Evolutionary conservation across 1,140 invertebrate genomes (phyloP).

Genomic region (Zaprionus africanus): DNA sequence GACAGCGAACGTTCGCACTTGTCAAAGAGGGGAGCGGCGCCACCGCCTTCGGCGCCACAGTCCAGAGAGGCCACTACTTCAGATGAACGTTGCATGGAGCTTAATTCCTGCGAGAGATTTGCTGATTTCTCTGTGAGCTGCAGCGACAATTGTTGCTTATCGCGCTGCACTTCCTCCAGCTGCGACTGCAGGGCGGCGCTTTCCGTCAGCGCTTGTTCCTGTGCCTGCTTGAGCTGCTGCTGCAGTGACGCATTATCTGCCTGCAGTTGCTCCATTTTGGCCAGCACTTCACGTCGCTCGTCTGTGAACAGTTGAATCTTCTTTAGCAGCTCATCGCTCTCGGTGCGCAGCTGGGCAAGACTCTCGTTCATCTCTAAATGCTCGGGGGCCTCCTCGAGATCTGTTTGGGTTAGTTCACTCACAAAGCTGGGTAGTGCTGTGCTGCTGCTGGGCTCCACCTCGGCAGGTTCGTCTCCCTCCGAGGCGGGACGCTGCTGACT

Average conservation of each 20-base stretch:
- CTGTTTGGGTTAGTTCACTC: constrained; percentile 73
- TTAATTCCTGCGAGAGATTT: constrained; percentile 74
- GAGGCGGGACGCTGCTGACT: constrained; percentile 73
- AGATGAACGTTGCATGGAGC: constrained; percentile 75
- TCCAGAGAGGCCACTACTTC: constrained; percentile 74
- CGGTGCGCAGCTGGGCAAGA: constrained; percentile 85
- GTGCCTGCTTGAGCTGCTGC: constrained; percentile 86
- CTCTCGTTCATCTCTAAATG: constrained; percentile 85
- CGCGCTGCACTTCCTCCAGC: constrained; percentile 43
- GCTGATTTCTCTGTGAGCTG: constrained; percentile 52
- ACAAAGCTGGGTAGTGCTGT: constrained; percentile 58
- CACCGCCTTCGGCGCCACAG: constrained; percentile 48
- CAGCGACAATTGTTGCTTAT: constrained; percentile 39
- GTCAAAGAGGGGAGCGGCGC: constrained; percentile 57
- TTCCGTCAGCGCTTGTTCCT: constrained; percentile 83
- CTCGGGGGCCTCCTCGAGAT: constrained; percentile 63
- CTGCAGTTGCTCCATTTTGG: constrained; percentile 88
- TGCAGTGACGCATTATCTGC: constrained; percentile 86
- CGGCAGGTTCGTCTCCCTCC: constrained; percentile 24
- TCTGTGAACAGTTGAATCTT: constrained; percentile 88
- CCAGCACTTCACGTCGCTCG: constrained; percentile 88
- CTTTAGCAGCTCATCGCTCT: constrained; percentile 87
- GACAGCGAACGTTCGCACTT: constrained; percentile 74
- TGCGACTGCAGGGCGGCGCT: constrained; percentile 38
- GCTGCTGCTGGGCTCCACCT: constrained; percentile 13